Percentiles rank a stretch among this genome's conserved stretches.
These are phyloP conservation scores for Ceratothoa steindachneri DNA, from an alignment of 2,888 invertebrate species.

Conservation along the genomic window DNA sequence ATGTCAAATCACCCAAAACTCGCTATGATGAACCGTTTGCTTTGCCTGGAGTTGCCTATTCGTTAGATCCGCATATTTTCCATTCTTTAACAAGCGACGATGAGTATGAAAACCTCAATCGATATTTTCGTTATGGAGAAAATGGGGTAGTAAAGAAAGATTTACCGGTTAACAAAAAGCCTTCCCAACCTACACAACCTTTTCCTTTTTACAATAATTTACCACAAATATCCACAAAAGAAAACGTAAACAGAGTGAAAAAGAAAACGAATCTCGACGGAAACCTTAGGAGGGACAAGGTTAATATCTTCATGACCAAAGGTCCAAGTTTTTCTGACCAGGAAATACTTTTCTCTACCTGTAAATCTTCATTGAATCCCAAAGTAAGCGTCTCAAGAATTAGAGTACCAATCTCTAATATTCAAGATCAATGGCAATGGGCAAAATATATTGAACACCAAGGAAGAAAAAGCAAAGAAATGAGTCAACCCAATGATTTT, in stretches of 20 bases:
- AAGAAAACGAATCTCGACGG: conserved; percentile 19
- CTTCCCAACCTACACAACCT: background rate
- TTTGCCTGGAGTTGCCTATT: background rate
- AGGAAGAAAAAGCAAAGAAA: background rate
- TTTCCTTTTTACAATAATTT: background rate
- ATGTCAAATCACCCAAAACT: background rate
- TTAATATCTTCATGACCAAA: conserved; percentile 35
- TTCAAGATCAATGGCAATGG: conserved; percentile 2
- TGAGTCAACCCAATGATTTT: too few relatives aligned
- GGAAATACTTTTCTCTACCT: conserved; percentile 24
- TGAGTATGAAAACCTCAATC: background rate
- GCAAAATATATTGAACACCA: background rate
- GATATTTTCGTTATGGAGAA: background rate
- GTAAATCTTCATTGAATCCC: conserved; percentile 13
- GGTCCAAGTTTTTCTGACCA: conserved; percentile 33
- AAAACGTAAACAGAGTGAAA: background rate
- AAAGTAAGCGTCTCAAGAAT: conserved; percentile 27
- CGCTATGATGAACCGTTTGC: background rate
- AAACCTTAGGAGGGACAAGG: conserved; percentile 19
- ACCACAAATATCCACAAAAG: background rate
- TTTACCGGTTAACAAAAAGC: background rate
- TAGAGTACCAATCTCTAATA: conserved; percentile 7
- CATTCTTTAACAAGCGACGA: background rate
- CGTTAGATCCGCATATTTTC: too few relatives aligned
- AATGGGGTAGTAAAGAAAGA: background rate